Conservation (phyloP, 2,113 vertebrate genomes). For the Petrocephalus microphthalmus region DNA sequence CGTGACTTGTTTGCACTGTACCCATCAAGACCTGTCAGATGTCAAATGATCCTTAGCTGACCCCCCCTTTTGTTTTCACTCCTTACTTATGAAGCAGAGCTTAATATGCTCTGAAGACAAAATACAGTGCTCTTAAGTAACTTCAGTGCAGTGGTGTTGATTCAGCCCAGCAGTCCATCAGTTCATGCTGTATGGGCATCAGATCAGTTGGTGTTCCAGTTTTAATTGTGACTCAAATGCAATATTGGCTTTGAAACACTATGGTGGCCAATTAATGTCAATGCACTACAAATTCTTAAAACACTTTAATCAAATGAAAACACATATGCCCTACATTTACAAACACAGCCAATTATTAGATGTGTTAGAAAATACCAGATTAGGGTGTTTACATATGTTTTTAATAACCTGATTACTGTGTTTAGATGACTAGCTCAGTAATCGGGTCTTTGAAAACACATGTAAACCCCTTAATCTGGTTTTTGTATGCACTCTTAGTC, state of each 20-base stretch:
- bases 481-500: no score
- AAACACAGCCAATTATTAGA: neutral
- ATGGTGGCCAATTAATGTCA: neutral
- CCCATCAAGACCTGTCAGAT: neutral
- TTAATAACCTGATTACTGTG: neutral
- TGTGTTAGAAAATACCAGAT: neutral
- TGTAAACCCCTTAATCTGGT: neutral
- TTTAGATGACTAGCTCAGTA: neutral
- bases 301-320: neutral
- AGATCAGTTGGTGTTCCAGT: neutral
- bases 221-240: neutral
- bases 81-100: neutral
- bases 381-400: neutral
- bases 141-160: neutral
- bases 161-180: neutral
- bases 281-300: neutral
- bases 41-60: neutral
- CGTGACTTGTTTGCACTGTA: neutral
- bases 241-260: neutral
- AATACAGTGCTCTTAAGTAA: neutral
- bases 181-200: neutral
- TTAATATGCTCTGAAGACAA: neutral
- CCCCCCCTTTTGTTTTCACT: neutral
- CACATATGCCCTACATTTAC: neutral
- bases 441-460: neutral